A percentile compares a stretch with the other conserved stretches of the same genome.
These are phyloP conservation scores for Tyrophagus putrescentiae DNA, from an alignment of 1,140 invertebrate genomes.

Conservation along the genomic window DNA sequence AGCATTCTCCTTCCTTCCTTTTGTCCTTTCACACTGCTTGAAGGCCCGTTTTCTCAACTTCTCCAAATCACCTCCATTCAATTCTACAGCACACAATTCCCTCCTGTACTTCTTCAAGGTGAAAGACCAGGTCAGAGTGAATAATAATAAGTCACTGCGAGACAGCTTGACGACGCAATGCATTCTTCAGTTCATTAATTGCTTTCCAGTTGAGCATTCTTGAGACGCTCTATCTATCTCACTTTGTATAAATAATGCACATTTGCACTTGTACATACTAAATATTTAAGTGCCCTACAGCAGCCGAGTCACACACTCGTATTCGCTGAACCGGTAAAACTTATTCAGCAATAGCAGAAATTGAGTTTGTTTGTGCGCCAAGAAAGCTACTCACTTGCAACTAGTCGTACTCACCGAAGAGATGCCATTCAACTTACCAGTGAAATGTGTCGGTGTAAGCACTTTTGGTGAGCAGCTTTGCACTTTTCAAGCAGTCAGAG, in stretches of 20 bases:
- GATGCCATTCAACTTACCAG: no score
- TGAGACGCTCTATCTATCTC: no score
- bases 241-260: not conserved
- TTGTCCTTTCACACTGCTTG: no score
- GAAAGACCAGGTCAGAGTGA: not conserved
- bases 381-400: not conserved
- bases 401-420: no score
- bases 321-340: no score
- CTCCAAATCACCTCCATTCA: no score
- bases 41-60: no score
- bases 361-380: no score
- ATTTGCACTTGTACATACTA: not conserved
- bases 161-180: slow-evolving; percentile 9
- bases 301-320: not conserved
- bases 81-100: no score
- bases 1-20: no score
- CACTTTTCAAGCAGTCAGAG: not conserved
- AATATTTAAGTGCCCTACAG: not conserved
- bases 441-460: not conserved
- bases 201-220: not conserved
- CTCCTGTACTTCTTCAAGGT: not conserved
- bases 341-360: no score
- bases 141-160: slow-evolving; percentile 14
- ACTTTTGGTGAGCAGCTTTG: not conserved
- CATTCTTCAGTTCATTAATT: slow-evolving; percentile 6